Base-by-base conservation (phyloP, 1,140 invertebrate genomes). In the Pectinophora gossypiella region DNA sequence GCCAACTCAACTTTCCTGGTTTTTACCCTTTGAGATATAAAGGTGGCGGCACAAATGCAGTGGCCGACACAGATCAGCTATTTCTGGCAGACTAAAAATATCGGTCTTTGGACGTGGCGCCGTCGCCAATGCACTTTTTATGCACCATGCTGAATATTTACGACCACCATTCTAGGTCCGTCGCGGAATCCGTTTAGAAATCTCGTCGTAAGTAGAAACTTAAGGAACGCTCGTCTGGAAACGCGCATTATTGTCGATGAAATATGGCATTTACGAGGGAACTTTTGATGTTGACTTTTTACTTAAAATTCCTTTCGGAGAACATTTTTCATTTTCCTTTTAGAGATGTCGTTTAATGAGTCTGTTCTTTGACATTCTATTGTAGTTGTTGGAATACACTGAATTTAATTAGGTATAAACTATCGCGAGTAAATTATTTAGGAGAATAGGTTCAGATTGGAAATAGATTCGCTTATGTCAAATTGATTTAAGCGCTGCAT, bases 21-120 rank as follows among this genome's bases (percentile, higher is more conserved):
- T 40, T 27, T 40, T 40, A 40, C 36, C 36, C 36, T 40, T 40
- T 40, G 10, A 40, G 15, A 9, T 32, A 32, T 21, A 64, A 76
- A 76, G 63, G 66, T 76, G 15, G 68, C 16, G 47, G 64, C 67
- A 60, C 63, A 60, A 62, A 62, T 59, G 63, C 65, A 61, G 56
- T 54, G 61, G 54, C 43, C 68, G 72, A 57, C 68, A 71, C 56
- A 70, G 51, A 67, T 69, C 48, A 45, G 61, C 64, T 82, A 82
- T 82, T 85, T 72, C 51, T 59, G 68, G 65, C 54, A 61, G 61
- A 64, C 74, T 84, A 81, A 80, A 84, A 81, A 80, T 85, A 85
- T 57, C 20, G 53, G 51, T 7, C 68, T 52, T 66, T 54, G 59
- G 56, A 65, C 56, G 61, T 61, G 65, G 70, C 78, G 72, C 59